Evolutionary conservation across 2,113 vertebrate genomes (phyloP), one percentile per base, ranked within the genome.

Genomic region (Melanerpes formicivorus): DNA sequence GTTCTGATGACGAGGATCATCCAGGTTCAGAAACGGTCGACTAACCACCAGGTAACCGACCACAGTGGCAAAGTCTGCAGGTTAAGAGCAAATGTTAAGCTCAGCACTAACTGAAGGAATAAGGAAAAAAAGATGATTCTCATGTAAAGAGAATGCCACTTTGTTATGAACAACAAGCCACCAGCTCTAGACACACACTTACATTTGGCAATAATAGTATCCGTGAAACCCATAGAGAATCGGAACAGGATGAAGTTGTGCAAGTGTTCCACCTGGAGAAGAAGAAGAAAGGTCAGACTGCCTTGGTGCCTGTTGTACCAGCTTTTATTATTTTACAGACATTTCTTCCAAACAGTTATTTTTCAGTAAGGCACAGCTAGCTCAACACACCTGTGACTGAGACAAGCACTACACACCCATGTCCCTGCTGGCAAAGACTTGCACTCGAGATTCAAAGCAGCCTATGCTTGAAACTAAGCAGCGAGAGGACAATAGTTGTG

Each of bases 191-290:
- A 50, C n/a, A 69, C 48, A 80, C 34, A 97, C 99, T 99, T 98
- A 99, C 99, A 99, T 98, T 99, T 99, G 93, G 99, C 99, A 93
- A 99, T 98, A 64, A 99, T 98, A 83, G 97, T 99, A 96, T 99
- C 99, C 91, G 99, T 97, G 96, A 99, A 99, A n/a, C 99, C 99
- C 99, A 99, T 99, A 46, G 99, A 98, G 96, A 99, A 99, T 29
- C 99, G 98, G 93, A 99, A 99, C 95, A 99, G 98, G 96, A 99
- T 99, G 95, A 99, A 99, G 90, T 98, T 99, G 95, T 99, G 99
- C 72, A 99, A 96, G 70, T 99, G 99, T 55, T 99, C 98, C 92
- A 99, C 99, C 99, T 99, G 94, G 90, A 40, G 37, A 40, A 40
- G 44, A 67, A 90, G 50, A 65, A 82, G 78, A 80, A 83, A 93